Evolutionary conservation across 1,140 invertebrate species (phyloP), one percentile per base, ranked within the genome.

Genomic region (Cherax quadricarinatus): DNA sequence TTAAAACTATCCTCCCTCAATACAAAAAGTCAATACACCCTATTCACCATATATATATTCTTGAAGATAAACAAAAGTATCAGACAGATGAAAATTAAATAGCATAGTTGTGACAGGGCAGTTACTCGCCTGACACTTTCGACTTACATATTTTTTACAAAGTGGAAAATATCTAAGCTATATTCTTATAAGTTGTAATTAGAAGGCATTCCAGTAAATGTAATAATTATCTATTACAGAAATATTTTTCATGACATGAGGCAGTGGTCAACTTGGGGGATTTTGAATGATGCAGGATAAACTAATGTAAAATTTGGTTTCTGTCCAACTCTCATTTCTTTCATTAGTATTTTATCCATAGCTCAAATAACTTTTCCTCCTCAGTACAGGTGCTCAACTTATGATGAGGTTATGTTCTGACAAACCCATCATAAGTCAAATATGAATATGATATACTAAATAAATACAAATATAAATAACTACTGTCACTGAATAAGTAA

Each of bases 1-100:
- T 85, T 70, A 48, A 21, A 48, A 70, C 48, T 60, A 24, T 48
- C 49, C 70, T 66, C 48, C 62, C 83, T 49, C 48, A 49, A 85
- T 70, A 85, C 48, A 85, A 85, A 85, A 70, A 85, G 48, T 62
- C 48, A 41, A 85, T 24, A 85, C 83, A 85, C 41, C 62, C 24
- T 85, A 85, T 24, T 85, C 21, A 85, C 83, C 83, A 85, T 66
- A 21, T 85, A 85, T 70, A 70, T 49, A 85, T 48, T 57, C 9
- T 5, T 57, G 53, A 57, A 10, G 53, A 30, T 49, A 9, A 70
- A 85, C 83, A 18, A 21, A 70, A 62, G 70, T 85, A 70, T 70
- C 41, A 62, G 30, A 14, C 30, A 85, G 48, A 16, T 85, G 53
- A 41, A 10, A 48, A 66, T 62, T 49, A 66, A 66, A 70, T 24